Evolutionary conservation across 2,113 vertebrate genomes (phyloP), one percentile per base, ranked within the genome.

Genomic region (Nothobranchius furzeri): DNA sequence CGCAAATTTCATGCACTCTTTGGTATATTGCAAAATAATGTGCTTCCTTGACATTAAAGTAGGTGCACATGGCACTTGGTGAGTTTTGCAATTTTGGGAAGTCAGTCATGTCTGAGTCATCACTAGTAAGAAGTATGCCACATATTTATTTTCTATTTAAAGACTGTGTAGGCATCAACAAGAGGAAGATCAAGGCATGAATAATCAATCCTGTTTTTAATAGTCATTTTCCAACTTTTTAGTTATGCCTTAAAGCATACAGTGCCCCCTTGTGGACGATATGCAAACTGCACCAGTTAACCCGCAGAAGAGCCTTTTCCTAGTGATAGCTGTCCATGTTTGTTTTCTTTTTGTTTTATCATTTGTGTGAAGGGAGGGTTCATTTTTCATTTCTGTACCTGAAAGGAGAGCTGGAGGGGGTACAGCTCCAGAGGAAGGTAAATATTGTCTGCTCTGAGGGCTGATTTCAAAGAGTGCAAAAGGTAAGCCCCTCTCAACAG

Each of bases 401-500:
- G 35, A 58, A 14, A 25, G n/a, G 51, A 30, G 69, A 56, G 62
- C 20, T 17, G 50, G 43, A 55, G 43, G 55, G 58, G 37, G 17
- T 50, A 48, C 70, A 65, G 68, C 51, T 59, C 60, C 54, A 35
- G 58, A 82, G 82, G 81, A 81, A 85, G 49, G 66, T 81, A 83
- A 85, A 87, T 81, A 82, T 61, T 71, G 83, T 88, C 81, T 85
- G 82, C 84, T 84, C 87, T 17, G 81, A 76, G 83, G 75, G 71
- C 65, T 51, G 68, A 86, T 84, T 82, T 90, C 90, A 89, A 91
- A 92, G 91, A 74, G 59, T 74, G 79, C 40, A 78, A 7, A 50
- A 3, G 57, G 81, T 74, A 78, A 68, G 80, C 81, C 82, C 68
- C 67, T 78, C 84, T 84, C 82, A 78, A 76, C 68, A 47, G 82